Conservation (phyloP, 2,888 invertebrate genomes). For the Drosophila multiciliata region DNA sequence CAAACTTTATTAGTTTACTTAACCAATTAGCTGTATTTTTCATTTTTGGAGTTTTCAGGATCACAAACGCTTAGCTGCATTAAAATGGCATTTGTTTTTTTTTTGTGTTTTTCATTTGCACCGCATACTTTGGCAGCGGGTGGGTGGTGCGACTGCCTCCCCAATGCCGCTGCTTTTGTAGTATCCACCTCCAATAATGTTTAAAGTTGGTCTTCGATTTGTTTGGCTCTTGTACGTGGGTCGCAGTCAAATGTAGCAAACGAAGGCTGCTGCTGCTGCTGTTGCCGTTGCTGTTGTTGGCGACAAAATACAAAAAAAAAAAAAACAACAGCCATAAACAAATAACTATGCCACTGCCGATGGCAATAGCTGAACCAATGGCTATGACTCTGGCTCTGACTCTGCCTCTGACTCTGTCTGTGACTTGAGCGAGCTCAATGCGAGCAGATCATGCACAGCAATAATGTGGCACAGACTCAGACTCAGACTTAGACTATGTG, state of each 20-base stretch:
- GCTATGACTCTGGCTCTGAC: constrained; percentile 14
- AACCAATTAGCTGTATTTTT: neutral
- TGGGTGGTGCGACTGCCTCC: constrained; percentile 41
- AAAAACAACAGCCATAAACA: constrained; percentile 50
- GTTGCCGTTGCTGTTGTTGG: constrained; percentile 22
- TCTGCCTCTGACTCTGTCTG: constrained; percentile 8
- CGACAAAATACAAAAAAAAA: constrained; percentile 57
- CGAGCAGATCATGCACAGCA: constrained; percentile 61
- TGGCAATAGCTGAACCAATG: constrained; percentile 36
- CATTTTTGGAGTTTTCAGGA: neutral
- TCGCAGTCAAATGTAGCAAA: constrained; percentile 56
- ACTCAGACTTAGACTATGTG: constrained; percentile 29
- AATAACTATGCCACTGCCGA: constrained; percentile 65
- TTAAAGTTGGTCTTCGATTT: constrained; percentile 77
- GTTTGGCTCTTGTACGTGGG: constrained; percentile 72
- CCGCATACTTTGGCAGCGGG: constrained; percentile 22
- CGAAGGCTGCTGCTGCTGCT: constrained; percentile 43
- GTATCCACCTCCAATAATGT: constrained; percentile 51
- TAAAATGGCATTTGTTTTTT: constrained; percentile 23
- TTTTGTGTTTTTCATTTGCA: constrained; percentile 4
- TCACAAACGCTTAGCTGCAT: constrained; percentile 2
- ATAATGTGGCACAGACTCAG: constrained; percentile 30
- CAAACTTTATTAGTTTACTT: neutral
- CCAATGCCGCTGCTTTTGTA: constrained; percentile 3
- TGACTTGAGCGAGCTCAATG: constrained; percentile 57